Conservation (phyloP, 2,113 vertebrate genomes). For the Heterocephalus glaber region DNA sequence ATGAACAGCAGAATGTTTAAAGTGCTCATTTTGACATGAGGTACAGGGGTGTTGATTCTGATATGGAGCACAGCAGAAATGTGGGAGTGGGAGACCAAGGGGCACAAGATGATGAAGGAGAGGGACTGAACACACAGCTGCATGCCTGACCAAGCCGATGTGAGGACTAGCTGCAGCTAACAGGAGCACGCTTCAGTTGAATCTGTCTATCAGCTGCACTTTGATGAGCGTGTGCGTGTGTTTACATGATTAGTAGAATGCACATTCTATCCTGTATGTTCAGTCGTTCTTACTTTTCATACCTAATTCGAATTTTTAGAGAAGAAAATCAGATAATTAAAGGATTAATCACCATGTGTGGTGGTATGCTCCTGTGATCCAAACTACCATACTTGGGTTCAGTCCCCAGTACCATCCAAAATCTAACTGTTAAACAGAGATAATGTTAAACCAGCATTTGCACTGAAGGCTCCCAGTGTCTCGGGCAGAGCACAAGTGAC, state of each 20-base stretch:
- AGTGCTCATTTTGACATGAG: not conserved
- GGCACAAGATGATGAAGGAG: not conserved
- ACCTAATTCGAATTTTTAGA: slow-evolving; percentile 25
- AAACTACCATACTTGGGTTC: not conserved
- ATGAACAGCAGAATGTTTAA: not conserved
- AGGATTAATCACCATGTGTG: not conserved
- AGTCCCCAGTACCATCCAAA: not conserved
- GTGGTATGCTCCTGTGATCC: not conserved
- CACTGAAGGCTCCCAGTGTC: not conserved
- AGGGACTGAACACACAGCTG: not conserved
- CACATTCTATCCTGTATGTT: not conserved
- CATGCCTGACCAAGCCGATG: not conserved
- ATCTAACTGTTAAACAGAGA: not conserved
- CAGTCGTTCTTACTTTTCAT: not conserved
- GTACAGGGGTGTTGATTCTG: not conserved
- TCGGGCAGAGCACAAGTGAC: not conserved
- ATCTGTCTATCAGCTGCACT: not conserved
- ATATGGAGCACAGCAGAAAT: not conserved
- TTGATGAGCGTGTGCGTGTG: no score
- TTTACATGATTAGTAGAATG: not conserved
- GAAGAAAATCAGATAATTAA: not conserved
- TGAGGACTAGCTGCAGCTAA: not conserved
- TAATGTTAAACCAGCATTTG: not conserved
- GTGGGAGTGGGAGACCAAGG: not conserved
- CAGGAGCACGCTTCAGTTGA: not conserved